Evolutionary conservation across 2,797 vertebrate species (phyloP).

Genomic region (Emydoidea blandingii): DNA sequence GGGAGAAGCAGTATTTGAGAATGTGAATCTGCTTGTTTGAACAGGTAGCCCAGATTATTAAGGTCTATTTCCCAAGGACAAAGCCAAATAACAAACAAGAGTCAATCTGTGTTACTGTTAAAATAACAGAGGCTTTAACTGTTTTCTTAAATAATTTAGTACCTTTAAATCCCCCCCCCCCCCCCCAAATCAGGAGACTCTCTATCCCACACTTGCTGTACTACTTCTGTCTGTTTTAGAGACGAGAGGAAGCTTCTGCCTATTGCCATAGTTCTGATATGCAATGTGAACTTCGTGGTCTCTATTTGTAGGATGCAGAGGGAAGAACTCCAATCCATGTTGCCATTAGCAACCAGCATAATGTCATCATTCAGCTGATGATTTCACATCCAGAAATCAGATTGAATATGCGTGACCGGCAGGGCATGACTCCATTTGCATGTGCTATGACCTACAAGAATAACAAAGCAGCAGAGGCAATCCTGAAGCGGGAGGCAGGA

Average conservation of each 20-base stretch:
- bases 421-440: constrained; percentile 97
- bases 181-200: background rate
- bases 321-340: constrained; percentile 95
- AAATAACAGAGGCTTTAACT: background rate
- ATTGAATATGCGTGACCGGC: constrained; percentile 92
- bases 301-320: constrained; percentile 90
- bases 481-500: constrained; percentile 94
- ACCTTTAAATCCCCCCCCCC: background rate
- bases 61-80: background rate
- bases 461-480: constrained; percentile 97
- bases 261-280: background rate
- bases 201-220: background rate
- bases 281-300: background rate
- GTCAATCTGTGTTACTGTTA: background rate
- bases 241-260: background rate
- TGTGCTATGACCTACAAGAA: constrained; percentile 99
- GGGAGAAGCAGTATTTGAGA: background rate
- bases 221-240: background rate
- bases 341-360: constrained; percentile 96
- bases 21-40: background rate
- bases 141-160: background rate
- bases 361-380: constrained; percentile 95
- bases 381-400: constrained; percentile 97
- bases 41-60: background rate
- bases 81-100: background rate